Evolutionary conservation across 2,113 vertebrate species (phyloP).

Genomic region (Neolamprologus longior): DNA sequence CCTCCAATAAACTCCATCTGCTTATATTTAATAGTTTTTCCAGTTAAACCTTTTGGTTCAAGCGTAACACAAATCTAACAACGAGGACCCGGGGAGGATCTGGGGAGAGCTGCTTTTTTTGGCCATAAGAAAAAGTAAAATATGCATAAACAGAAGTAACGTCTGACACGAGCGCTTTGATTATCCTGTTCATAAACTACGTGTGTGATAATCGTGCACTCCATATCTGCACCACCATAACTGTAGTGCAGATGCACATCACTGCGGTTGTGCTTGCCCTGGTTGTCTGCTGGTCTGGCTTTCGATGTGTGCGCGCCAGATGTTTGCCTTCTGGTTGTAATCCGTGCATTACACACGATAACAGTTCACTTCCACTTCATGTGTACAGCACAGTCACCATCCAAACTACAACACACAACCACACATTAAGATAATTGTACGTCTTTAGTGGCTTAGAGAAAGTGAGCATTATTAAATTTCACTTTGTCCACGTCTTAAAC

Average conservation of each 20-base stretch:
- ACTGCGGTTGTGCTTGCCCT: neutral
- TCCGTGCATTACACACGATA: slow-evolving; percentile 30
- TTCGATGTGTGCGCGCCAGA: slow-evolving; percentile 80
- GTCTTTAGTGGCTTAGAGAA: neutral
- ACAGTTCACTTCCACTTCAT: slow-evolving; percentile 31
- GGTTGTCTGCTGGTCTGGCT: slow-evolving; percentile 10
- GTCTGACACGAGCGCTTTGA: neutral
- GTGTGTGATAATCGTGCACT: neutral
- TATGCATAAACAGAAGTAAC: neutral
- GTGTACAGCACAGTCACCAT: neutral
- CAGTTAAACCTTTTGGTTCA: neutral
- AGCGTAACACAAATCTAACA: neutral
- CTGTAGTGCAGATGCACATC: neutral
- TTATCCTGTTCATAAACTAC: neutral
- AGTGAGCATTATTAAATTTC: neutral
- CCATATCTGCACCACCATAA: neutral
- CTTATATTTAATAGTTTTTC: neutral
- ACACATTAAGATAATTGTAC: neutral
- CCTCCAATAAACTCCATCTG: neutral
- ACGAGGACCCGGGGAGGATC: neutral
- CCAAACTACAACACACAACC: slow-evolving; percentile 26
- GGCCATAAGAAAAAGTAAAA: neutral
- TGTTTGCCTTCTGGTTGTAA: slow-evolving; percentile 74
- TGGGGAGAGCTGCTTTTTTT: neutral
- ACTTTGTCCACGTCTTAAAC: slow-evolving; percentile 8